Evolutionary conservation across 30 jellyfish, hydroid and myxozoan genomes (phyloP), one percentile per base, ranked within the genome.

Genomic region (Cassiopea xamachana): DNA sequence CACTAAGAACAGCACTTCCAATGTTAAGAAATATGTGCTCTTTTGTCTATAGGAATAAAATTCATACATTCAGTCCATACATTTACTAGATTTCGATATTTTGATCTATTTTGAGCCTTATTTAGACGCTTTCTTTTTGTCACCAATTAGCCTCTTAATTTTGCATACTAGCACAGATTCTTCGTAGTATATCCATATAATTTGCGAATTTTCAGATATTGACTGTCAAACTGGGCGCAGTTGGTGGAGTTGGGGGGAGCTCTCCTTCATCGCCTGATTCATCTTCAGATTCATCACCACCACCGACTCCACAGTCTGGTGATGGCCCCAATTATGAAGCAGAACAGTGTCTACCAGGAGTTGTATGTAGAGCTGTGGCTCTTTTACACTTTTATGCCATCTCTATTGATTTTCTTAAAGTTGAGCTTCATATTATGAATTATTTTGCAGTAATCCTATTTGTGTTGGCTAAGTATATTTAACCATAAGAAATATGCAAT

Each of bases 201-300:
- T 55, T 55, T 55, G 12, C 64, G 7, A 17, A 9, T 50, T 81
- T 85, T 1, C 80, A 96, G 99, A 86, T 96, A 18, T 75, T 96
- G 62, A 96, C 97, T 43, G 97, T 92, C 17, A 96, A 92, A 76
- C 91, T 96, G 27, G 99, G 98, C 3, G 92, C 98, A 1, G 94
- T 87, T 14, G 97, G 89, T n/a, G 96, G 97, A 49, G 94, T 87
- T 39, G 97, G 91, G 3, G 96, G 97, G 67, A 92, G 99, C 73
- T 84, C 97, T 9, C 99, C 99, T 12, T 96, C 99, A 2, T 96
- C 99, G 1, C 99, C 99, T 45, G 99, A 92, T 67, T 96, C 99
- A 15, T 96, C 99, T 47, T 96, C 99, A 1, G 99, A 96, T 81
- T 90, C 98, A 10, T 96, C 99, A 13, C 99, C 99, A 60, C 99